Percentiles rank a stretch among this genome's conserved stretches.
phyloP scores from a whole-genome alignment of 2,888 invertebrate species.

The Mamestra brassicae region DNA sequence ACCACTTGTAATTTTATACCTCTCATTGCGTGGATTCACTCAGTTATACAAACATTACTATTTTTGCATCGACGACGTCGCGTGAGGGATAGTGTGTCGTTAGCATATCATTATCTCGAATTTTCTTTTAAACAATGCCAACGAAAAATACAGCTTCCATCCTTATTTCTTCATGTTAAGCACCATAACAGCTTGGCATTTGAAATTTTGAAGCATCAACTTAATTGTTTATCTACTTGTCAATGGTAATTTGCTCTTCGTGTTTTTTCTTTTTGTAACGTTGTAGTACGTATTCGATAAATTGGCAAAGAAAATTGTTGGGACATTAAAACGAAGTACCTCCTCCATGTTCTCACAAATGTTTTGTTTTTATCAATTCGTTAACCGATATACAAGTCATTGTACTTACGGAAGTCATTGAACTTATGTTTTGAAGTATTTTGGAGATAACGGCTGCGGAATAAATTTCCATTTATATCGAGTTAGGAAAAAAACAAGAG shows the following conservation, averaged over 20 bases:
- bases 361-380: slow-evolving; percentile 61
- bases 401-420: slow-evolving; percentile 67
- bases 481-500: slow-evolving; percentile 34
- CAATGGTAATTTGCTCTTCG: slow-evolving; percentile 68
- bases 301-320: slow-evolving; percentile 47
- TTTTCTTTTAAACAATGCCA: slow-evolving; percentile 62
- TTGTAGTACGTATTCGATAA: slow-evolving; percentile 62
- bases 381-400: slow-evolving; percentile 54
- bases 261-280: slow-evolving; percentile 53
- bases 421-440: slow-evolving; percentile 57
- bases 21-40: slow-evolving; percentile 80
- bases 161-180: slow-evolving; percentile 56
- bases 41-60: slow-evolving; percentile 71
- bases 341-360: slow-evolving; percentile 36
- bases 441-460: slow-evolving; percentile 56
- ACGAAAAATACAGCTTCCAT: slow-evolving; percentile 26
- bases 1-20: slow-evolving; percentile 66
- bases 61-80: slow-evolving; percentile 78
- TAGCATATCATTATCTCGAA: slow-evolving; percentile 76
- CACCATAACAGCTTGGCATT: slow-evolving; percentile 41
- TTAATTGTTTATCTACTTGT: slow-evolving; percentile 63
- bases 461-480: slow-evolving; percentile 61
- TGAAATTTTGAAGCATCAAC: slow-evolving; percentile 2
- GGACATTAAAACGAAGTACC: slow-evolving; percentile 47
- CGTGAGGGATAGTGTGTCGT: slow-evolving; percentile 78